A percentile compares a stretch with the other conserved stretches of the same genome.
phyloP scores from a whole-genome alignment of 2,888 invertebrate genomes.

The Dynastes maya region DNA sequence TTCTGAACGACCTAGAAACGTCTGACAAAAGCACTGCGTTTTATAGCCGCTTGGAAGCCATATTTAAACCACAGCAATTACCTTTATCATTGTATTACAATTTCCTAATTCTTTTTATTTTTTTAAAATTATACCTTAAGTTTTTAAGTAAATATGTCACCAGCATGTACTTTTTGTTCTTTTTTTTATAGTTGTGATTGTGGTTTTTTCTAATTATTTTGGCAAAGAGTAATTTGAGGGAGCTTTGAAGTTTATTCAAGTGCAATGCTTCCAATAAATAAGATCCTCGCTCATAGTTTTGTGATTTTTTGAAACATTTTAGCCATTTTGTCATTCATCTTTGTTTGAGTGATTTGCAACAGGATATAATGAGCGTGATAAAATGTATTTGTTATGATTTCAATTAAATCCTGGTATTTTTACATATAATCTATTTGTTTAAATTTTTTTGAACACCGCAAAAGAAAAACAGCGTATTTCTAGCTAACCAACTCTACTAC shows the following conservation, averaged over 20 bases:
- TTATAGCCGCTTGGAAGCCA: slow-evolving; percentile 14
- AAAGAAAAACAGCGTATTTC: not conserved
- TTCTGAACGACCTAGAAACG: slow-evolving; percentile 10
- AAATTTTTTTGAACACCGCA: not conserved
- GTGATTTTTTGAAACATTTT: too few relatives aligned
- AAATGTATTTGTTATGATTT: too few relatives aligned
- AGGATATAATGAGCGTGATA: too few relatives aligned
- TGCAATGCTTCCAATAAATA: too few relatives aligned
- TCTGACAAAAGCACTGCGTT: slow-evolving; percentile 41
- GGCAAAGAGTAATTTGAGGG: not conserved
- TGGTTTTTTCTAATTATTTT: too few relatives aligned
- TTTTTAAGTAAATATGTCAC: not conserved
- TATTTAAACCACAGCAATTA: too few relatives aligned
- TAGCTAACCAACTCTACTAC: slow-evolving; percentile 22
- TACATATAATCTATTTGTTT: not conserved
- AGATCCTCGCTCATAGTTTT: too few relatives aligned
- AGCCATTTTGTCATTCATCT: too few relatives aligned
- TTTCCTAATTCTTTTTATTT: not conserved
- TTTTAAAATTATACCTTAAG: not conserved
- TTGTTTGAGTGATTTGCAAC: too few relatives aligned
- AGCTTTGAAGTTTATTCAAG: too few relatives aligned
- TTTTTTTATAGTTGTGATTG: too few relatives aligned
- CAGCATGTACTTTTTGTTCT: not conserved
- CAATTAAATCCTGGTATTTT: too few relatives aligned
- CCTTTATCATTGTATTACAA: not conserved